phyloP scores from a whole-genome alignment of 2,113 vertebrate species.

The Mola mola region DNA sequence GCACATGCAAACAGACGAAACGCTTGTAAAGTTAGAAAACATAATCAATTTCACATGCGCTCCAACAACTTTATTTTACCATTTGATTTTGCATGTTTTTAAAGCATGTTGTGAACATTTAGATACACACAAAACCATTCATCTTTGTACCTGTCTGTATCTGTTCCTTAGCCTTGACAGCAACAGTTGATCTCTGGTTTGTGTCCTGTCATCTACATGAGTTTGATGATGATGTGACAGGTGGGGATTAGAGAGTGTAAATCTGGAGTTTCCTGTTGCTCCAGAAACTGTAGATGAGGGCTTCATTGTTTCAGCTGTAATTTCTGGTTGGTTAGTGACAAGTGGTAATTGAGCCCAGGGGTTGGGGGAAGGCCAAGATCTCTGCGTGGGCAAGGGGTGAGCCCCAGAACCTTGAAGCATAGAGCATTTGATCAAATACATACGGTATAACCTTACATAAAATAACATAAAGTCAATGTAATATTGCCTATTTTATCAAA shows the following conservation, averaged over 20 bases:
- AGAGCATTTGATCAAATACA: background rate
- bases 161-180: slow-evolving; percentile 77
- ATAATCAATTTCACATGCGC: too few relatives aligned
- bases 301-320: slow-evolving; percentile 76
- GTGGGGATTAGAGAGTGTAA: background rate
- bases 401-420: slow-evolving; percentile 47
- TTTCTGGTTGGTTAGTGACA: slow-evolving; percentile 80
- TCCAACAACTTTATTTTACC: too few relatives aligned
- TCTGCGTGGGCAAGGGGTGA: slow-evolving; percentile 48
- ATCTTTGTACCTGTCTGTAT: slow-evolving; percentile 76
- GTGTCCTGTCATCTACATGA: slow-evolving; percentile 40
- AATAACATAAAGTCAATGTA: slow-evolving; percentile 1
- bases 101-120: background rate
- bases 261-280: slow-evolving; percentile 17
- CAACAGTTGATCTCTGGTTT: slow-evolving; percentile 73
- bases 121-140: background rate
- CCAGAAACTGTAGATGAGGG: slow-evolving; percentile 49
- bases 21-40: too few relatives aligned
- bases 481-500: background rate
- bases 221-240: slow-evolving; percentile 33
- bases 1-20: too few relatives aligned
- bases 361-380: slow-evolving; percentile 60
- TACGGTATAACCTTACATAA: background rate
- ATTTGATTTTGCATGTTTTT: too few relatives aligned
- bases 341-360: slow-evolving; percentile 44